These are phyloP conservation scores for Amblyjoppa fuscipennis DNA, from an alignment of 2,888 invertebrate species.

Conservation along the genomic window DNA sequence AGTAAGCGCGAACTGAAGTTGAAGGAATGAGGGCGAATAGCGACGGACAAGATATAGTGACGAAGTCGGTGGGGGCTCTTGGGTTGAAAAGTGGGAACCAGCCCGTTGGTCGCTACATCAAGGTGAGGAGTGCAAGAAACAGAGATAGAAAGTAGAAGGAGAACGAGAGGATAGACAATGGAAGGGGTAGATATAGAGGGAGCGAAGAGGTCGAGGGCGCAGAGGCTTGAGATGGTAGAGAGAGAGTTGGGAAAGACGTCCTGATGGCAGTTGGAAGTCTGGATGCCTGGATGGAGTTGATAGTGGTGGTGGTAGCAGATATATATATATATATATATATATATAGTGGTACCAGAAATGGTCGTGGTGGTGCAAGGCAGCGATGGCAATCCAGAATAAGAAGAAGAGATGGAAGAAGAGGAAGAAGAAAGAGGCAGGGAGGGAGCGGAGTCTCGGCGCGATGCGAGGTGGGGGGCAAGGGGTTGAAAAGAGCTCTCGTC, in stretches of 20 bases:
- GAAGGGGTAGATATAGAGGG: slow-evolving; percentile 19
- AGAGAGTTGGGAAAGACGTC: slow-evolving; percentile 46
- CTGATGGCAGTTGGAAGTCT: slow-evolving; percentile 41
- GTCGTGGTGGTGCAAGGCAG: slow-evolving; percentile 23
- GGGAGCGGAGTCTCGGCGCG: slow-evolving; percentile 1
- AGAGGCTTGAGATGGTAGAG: slow-evolving; percentile 20
- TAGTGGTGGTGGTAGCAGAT: slow-evolving; percentile 28
- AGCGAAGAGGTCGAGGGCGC: slow-evolving; percentile 23
- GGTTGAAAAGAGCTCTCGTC: slow-evolving; percentile 26
- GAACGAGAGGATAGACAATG: slow-evolving; percentile 20
- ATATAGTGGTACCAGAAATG: slow-evolving; percentile 27
- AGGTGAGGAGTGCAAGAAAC: slow-evolving; percentile 35
- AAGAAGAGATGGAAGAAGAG: slow-evolving; percentile 7
- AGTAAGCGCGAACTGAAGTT: slow-evolving; percentile 1
- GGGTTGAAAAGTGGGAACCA: slow-evolving; percentile 41
- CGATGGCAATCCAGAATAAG: slow-evolving; percentile 28
- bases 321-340: neutral
- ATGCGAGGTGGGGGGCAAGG: slow-evolving; percentile 11
- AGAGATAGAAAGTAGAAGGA: slow-evolving; percentile 1
- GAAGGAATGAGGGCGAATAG: slow-evolving; percentile 17
- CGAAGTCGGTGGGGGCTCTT: slow-evolving; percentile 29
- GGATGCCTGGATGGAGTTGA: slow-evolving; percentile 52
- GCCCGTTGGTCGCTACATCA: slow-evolving; percentile 36
- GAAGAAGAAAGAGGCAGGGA: neutral
- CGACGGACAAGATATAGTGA: slow-evolving; percentile 1